Evolutionary conservation across 2,888 invertebrate species (phyloP), one percentile per base, ranked within the genome.

Genomic region (Parelbella ahira): DNA sequence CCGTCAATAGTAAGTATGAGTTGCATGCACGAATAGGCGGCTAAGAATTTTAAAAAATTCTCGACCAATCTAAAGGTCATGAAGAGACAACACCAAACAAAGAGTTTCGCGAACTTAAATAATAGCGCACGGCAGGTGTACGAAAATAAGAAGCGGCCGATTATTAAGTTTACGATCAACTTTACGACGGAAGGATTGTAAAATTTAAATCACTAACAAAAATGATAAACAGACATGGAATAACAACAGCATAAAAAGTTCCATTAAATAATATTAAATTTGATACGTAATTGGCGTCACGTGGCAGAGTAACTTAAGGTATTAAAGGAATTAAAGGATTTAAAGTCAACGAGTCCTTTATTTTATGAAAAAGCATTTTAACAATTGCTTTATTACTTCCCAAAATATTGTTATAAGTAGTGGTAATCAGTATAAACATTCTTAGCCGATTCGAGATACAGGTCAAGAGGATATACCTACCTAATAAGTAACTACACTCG

Each of bases 141-240:
- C 54, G 50, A 57, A 54, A 59, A 54, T 55, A 57, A 60, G 61
- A 55, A 60, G 50, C 51, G 56, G 51, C 58, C 49, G 55, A 63
- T 58, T 57, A 64, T 62, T 58, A 59, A 58, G 48, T 67, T 62
- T 55, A 69, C 63, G 63, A 65, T 55, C 54, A 56, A 51, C 50
- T 45, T 52, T 62, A 65, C 58, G 55, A 60, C 52, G 52, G 46
- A 49, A 44, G 53, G 56, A 52, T 70, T 63, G 54, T 72, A 64
- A 66, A 66, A 59, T 57, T 55, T 50, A 58, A 63, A 57, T 56
- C 49, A 54, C 60, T 59, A 50, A 45, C 34, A 24, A 27, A 30
- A 37, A 32, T 53, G 51, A 48, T 45, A 43, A 27, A 50, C 25
- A 45, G 36, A 37, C 25, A 15, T 2, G 3, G 15, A 2, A 3